Percentiles rank a stretch among this genome's conserved stretches.
phyloP scores from a whole-genome alignment of 2,888 invertebrate genomes.

The Polietes domitor region DNA sequence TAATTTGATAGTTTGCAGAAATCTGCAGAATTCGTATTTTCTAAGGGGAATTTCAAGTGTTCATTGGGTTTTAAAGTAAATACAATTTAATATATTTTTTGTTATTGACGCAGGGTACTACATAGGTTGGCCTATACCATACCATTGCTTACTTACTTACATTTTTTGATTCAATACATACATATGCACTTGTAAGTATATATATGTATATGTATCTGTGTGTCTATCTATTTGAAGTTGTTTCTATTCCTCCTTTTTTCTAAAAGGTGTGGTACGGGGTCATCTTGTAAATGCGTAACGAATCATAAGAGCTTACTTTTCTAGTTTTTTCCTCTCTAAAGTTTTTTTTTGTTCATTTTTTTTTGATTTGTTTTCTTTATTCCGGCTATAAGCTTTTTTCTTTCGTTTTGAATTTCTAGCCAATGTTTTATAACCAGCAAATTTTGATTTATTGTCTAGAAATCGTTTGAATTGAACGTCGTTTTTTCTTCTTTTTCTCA shows the following conservation, averaged over 20 bases:
- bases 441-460: conserved; percentile 78
- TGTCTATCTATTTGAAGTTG: conserved; percentile 43
- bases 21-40: no score
- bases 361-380: conserved; percentile 41
- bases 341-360: conserved; percentile 8
- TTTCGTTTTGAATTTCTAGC: conserved; percentile 36
- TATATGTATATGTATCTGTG: neutral
- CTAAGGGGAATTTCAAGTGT: no score
- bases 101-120: no score
- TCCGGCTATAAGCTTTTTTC: conserved; percentile 19
- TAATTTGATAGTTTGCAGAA: no score
- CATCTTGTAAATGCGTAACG: conserved; percentile 74
- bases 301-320: conserved; percentile 70
- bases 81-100: no score
- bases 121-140: no score
- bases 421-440: conserved; percentile 52
- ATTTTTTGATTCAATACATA: no score
- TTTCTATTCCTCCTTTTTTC: conserved; percentile 26
- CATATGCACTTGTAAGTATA: no score
- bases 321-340: conserved; percentile 36
- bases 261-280: conserved; percentile 66
- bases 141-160: no score
- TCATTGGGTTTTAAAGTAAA: no score
- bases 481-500: conserved; percentile 1
- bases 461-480: conserved; percentile 74